phyloP scores from a whole-genome alignment of 2,888 invertebrate genomes.

The Lysandra coridon region DNA sequence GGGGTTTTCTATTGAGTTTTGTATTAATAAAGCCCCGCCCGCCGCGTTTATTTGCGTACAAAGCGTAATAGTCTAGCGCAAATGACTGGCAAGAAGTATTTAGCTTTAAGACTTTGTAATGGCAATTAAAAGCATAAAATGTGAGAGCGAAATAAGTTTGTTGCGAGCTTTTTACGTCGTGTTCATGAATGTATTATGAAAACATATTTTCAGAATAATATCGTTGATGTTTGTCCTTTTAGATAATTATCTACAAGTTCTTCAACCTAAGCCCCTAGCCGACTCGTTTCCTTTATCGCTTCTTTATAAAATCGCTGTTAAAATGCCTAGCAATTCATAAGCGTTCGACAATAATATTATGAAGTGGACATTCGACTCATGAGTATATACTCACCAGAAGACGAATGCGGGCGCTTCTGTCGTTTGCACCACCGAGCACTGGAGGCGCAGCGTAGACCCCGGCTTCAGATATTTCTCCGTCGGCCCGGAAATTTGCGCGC shows the following conservation, averaged over 20 bases:
- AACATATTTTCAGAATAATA: background rate
- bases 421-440: conserved; percentile 90
- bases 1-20: conserved; percentile 24
- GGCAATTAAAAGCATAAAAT: conserved; percentile 20
- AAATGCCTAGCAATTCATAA: too few relatives aligned
- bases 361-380: too few relatives aligned
- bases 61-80: background rate
- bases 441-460: conserved; percentile 89
- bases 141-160: background rate
- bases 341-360: too few relatives aligned
- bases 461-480: conserved; percentile 93
- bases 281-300: too few relatives aligned
- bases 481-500: conserved; percentile 92
- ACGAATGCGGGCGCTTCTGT: conserved; percentile 92
- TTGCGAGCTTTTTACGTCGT: background rate
- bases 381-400: conserved; percentile 82
- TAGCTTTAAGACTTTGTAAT: background rate
- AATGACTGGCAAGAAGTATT: conserved; percentile 4
- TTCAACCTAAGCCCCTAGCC: too few relatives aligned
- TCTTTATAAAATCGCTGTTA: too few relatives aligned
- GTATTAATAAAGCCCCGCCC: background rate
- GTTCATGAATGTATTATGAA: background rate
- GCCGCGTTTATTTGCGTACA: conserved; percentile 11
- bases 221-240: background rate
- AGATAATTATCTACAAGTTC: background rate